Conservation (phyloP, 2,888 invertebrate genomes). For the Alsophila aescularia region DNA sequence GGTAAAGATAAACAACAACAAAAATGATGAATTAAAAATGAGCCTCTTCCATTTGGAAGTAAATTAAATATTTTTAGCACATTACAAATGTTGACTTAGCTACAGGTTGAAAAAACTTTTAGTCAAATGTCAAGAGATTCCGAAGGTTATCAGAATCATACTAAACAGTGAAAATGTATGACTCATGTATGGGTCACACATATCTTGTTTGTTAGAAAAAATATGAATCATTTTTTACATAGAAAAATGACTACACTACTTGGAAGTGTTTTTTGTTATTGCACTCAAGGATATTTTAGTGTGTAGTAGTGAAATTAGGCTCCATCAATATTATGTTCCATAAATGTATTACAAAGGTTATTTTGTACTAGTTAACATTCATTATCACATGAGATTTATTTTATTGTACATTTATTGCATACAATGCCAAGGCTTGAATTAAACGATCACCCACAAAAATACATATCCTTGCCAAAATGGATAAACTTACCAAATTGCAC, state of each 20-base stretch:
- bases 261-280: background rate
- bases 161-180: slow-evolving; percentile 1
- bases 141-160: slow-evolving; percentile 13
- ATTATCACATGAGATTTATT: background rate
- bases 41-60: no score
- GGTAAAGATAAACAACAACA: no score
- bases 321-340: slow-evolving; percentile 13
- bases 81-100: background rate
- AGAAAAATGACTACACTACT: background rate
- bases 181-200: slow-evolving; percentile 4
- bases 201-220: background rate
- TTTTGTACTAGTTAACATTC: slow-evolving; percentile 2
- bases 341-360: slow-evolving; percentile 33
- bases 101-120: slow-evolving; percentile 1
- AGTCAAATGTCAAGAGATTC: slow-evolving; percentile 2
- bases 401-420: background rate
- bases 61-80: no score
- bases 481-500: no score
- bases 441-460: no score
- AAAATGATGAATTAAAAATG: no score
- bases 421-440: no score
- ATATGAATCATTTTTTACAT: slow-evolving; percentile 16
- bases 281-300: slow-evolving; percentile 8
- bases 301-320: slow-evolving; percentile 17
- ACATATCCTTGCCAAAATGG: no score